These are phyloP conservation scores for Oncorhynchus gorbuscha DNA, from an alignment of 2,113 vertebrate genomes.

Conservation along the genomic window DNA sequence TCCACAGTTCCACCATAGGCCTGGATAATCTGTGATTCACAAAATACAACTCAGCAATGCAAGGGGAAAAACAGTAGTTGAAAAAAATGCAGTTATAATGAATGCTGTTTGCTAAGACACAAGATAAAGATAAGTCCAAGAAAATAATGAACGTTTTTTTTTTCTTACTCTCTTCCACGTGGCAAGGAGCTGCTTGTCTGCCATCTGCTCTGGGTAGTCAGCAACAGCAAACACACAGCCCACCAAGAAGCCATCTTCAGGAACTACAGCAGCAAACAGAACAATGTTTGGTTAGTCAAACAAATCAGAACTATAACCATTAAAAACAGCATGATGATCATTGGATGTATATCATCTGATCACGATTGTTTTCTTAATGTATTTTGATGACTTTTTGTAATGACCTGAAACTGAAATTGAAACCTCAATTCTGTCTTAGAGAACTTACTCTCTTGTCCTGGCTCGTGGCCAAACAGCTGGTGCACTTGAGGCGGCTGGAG, in stretches of 20 bases:
- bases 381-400: too few relatives aligned
- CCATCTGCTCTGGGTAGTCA: conserved; percentile 97
- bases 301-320: too few relatives aligned
- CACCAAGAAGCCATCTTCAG: conserved; percentile 87
- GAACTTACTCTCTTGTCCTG: conserved; percentile 87
- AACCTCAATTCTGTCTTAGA: not conserved
- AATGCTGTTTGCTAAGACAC: not conserved
- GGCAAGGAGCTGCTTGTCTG: conserved; percentile 91
- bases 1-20: conserved; percentile 90
- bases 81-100: too few relatives aligned
- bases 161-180: conserved; percentile 92
- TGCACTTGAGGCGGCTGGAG: conserved; percentile 69
- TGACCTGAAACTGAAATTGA: too few relatives aligned
- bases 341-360: too few relatives aligned
- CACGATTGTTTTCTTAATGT: too few relatives aligned
- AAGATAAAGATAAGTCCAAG: too few relatives aligned
- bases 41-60: conserved; percentile 4
- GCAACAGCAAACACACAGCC: conserved; percentile 95
- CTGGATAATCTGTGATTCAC: conserved; percentile 85
- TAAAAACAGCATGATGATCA: too few relatives aligned
- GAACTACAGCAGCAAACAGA: conserved; percentile 74
- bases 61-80: too few relatives aligned
- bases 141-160: not conserved
- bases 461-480: conserved; percentile 91
- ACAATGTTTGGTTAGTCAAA: not conserved